Conservation (phyloP, 2,113 vertebrate species). For the Epinephelus fuscoguttatus region DNA sequence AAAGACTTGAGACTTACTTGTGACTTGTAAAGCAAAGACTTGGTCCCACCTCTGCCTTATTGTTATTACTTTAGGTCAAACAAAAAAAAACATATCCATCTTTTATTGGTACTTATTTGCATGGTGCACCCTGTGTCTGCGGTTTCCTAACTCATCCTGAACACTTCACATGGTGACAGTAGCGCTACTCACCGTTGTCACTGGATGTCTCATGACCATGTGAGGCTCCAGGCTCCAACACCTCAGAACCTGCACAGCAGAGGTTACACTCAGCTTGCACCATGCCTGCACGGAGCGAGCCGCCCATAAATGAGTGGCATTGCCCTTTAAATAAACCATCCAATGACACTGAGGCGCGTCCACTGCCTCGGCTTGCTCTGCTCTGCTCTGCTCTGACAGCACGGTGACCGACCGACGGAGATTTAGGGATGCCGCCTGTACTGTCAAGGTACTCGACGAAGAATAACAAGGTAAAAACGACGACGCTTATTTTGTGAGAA, state of each 20-base stretch:
- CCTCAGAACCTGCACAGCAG: neutral
- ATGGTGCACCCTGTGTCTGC: neutral
- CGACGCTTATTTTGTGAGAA: neutral
- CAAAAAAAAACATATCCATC: no score
- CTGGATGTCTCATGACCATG: neutral
- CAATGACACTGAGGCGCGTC: conserved; percentile 8
- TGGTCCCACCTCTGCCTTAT: no score
- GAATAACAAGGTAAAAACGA: conserved; percentile 56
- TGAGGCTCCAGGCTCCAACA: neutral
- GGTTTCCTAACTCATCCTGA: neutral
- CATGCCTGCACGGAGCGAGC: neutral
- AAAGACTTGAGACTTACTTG: no score
- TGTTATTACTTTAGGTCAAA: neutral
- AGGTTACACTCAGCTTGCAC: conserved; percentile 2
- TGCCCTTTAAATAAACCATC: conserved; percentile 66
- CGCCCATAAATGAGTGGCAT: conserved; percentile 9
- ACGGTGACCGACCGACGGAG: conserved; percentile 5
- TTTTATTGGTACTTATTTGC: neutral
- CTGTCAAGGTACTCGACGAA: conserved; percentile 10
- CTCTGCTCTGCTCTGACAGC: neutral
- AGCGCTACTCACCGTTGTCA: neutral
- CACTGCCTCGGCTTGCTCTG: neutral
- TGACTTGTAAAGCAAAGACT: no score
- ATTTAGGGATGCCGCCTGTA: conserved; percentile 48
- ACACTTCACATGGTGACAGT: neutral